Evolutionary conservation across 2,888 invertebrate genomes (phyloP), one percentile per base, ranked within the genome.

Genomic region (Eubasilissa splendida): DNA sequence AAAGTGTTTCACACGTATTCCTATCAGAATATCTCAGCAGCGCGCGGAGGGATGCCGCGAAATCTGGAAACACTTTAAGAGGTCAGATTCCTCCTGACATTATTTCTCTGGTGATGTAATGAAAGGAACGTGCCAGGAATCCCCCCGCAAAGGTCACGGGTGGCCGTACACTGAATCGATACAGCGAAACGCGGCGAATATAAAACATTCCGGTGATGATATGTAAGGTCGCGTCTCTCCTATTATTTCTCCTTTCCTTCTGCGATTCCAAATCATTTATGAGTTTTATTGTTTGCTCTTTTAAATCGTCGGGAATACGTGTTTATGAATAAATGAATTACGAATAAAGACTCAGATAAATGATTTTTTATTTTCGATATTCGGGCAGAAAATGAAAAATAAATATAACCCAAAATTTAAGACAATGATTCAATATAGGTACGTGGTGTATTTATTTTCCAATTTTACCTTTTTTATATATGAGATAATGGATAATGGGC

Each of bases 81-180:
- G 75, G 76, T 65, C 76, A 76, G 54, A 54, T 54, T n/a, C 56
- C 10, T 54, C 8, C 54, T 59, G 33, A 73, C 71, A 73, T 73
- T 73, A 73, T 73, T 73, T 73, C 79, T 50, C 66, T 74, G 78
- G 65, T 66, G 68, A 58, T 65, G 76, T 82, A 82, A 82, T 82
- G 80, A 82, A 82, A 50, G 74, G 11, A 56, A 78, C 82, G 82
- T 82, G 82, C 77, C 66, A 22, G 42, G 79, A 82, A 82, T 82
- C 56, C 53, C 58, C 54, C 42, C 79, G 56, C 65, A 33, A 74
- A 82, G 82, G 82, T 82, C 80, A 82, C 74, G 77, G 82, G 71
- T 73, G 7, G 63, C 50, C 14, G 50, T 63, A 73, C 50, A 50
- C 33, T 9, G 70, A 77, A 77, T 77, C 77, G 70, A 77, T 77